Conservation (phyloP, 1,140 invertebrate species). For the Plutomurus gul region DNA sequence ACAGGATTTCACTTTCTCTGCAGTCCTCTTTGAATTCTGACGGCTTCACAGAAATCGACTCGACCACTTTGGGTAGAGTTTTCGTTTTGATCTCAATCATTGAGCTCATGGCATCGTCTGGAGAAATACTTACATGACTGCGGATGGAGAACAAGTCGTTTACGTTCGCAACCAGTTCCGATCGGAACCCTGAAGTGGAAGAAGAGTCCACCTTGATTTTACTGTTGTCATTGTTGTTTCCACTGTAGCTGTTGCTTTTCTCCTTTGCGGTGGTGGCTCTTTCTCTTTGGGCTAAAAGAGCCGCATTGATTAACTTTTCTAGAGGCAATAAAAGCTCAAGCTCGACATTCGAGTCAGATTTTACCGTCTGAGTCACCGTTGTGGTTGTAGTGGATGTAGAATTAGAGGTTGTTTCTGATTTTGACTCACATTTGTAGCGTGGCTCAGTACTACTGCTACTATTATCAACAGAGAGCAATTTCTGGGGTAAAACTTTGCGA, state of each 20-base stretch:
- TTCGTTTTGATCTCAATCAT: background rate
- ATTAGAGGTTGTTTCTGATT: background rate
- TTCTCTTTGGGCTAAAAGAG: background rate
- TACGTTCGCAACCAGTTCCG: background rate
- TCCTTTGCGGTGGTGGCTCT: background rate
- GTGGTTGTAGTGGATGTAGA: background rate
- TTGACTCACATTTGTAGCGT: background rate
- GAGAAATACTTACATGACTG: slow-evolving; percentile 14
- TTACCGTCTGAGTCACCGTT: background rate
- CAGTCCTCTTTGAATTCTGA: background rate
- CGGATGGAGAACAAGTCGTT: slow-evolving; percentile 11
- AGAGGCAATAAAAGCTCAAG: slow-evolving; percentile 1
- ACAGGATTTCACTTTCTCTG: slow-evolving; percentile 11
- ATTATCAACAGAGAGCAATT: background rate
- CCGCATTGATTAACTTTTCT: slow-evolving; percentile 13
- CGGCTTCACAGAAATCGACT: background rate
- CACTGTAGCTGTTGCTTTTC: background rate
- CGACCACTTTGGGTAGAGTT: background rate
- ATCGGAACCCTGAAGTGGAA: background rate
- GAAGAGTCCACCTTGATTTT: background rate
- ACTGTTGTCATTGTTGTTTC: background rate
- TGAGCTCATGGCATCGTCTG: background rate
- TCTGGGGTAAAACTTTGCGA: background rate
- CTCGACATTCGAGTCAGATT: background rate
- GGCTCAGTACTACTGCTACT: background rate